Evolutionary conservation across 1,140 invertebrate genomes (phyloP), one percentile per base, ranked within the genome.

Genomic region (Ephestia elutella): DNA sequence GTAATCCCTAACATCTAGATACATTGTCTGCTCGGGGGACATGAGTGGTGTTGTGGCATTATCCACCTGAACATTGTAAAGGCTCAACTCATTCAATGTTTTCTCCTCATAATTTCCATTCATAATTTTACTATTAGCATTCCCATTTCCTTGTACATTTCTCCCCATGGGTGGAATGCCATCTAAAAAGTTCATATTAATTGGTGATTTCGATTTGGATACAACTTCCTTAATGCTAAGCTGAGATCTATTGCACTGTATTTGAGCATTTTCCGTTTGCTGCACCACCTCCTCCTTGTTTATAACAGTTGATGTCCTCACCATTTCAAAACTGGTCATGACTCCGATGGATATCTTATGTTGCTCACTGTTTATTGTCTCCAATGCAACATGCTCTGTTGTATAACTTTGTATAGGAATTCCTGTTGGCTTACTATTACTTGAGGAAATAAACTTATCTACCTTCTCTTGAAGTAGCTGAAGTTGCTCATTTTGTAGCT

Each of bases 241-340:
- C 60, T 80, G 77, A 58, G 85, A 87, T 66, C 76, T 73, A 25
- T 84, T 87, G 44, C 77, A 85, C 57, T 85, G 81, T 62, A 82
- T 78, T 55, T 87, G 82, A 56, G 82, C 71, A 57, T 68, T 75
- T 35, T 86, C 77, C 65, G 64, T 79, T 62, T 68, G 73, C 59
- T 79, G 59, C 35, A 57, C 79, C 11, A 80, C 49, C 21, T 82
- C 62, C 72, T 86, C 82, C 57, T 88, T 86, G 66, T 89, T 86
- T 8, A 74, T 87, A 35, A 76, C 78, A 65, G 73, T 91, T 49
- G 79, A 90, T 62, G 87, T 90, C 58, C 92, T 81, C 2, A 91
- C 91, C 61, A 93, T 90, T 81, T 93, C 92, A 82, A 93, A 93
- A 80, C 92, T 93, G 2, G 92, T 93, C 91, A 93, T 93, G 9